These are phyloP conservation scores for Odontamblyopus lacepedii DNA, from an alignment of 2,797 vertebrate species.

Conservation along the genomic window DNA sequence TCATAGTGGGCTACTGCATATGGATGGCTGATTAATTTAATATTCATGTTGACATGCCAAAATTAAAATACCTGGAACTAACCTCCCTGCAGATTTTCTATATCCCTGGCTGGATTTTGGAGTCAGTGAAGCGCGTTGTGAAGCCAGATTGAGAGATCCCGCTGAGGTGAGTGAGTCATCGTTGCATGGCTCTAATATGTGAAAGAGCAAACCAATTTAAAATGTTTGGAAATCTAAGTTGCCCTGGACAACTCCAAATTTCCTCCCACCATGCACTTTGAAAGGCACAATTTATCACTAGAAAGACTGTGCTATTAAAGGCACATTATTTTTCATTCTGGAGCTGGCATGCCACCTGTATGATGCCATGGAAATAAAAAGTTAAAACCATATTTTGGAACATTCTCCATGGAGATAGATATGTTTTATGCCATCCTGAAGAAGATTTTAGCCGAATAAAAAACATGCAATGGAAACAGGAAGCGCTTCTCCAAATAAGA, in stretches of 20 bases:
- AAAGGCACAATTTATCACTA: neutral
- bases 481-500: too few species aligned
- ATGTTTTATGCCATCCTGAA: too few species aligned
- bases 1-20: neutral
- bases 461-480: too few species aligned
- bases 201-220: neutral
- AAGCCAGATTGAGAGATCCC: conserved; percentile 2
- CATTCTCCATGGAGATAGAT: too few species aligned
- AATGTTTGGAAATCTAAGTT: neutral
- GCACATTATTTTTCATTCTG: too few species aligned
- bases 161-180: conserved; percentile 9
- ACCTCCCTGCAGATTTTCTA: neutral
- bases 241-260: neutral
- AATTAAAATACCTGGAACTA: conserved; percentile 1
- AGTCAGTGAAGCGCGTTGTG: neutral
- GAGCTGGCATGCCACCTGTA: too few species aligned
- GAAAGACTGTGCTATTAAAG: neutral
- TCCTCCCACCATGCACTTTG: neutral
- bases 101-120: neutral
- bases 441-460: too few species aligned
- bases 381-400: too few species aligned
- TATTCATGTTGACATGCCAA: neutral
- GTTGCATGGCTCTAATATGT: neutral
- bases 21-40: neutral
- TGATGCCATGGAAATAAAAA: too few species aligned